Evolutionary conservation across 2,113 vertebrate species (phyloP), one percentile per base, ranked within the genome.

Genomic region (Campylorhamphus procurvoides): DNA sequence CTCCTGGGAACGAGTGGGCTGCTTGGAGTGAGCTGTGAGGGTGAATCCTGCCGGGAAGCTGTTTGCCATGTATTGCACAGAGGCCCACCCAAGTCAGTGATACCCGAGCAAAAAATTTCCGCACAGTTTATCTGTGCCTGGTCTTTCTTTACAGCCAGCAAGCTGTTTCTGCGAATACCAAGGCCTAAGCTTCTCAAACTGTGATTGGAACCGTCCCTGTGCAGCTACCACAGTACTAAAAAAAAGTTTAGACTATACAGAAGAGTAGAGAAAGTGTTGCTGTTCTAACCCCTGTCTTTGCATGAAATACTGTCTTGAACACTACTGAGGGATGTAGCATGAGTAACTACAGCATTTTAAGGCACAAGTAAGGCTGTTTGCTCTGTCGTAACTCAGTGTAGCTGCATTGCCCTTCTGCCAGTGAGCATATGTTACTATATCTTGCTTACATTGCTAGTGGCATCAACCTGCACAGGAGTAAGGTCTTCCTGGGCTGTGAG

Each of bases 391-490:
- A 31, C 53, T 66, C 1, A 0, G 23, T 28, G 23, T 77, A 49
- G 24, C 66, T 77, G 42, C 25, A 4, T 15, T 62, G 46, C 3
- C 1, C 18, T 59, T 25, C 37, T 78, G 46, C 56, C 40, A 40
- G 40, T 0, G 3, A 40, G 8, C 16, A 1, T 14, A 7, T 1
- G 0, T 49, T 76, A 40, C 40, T 80, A 0, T 42, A 4, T 55
- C 77, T 94, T 1, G 4, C 59, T 56, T 25, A 35, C 0, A 0
- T 81, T 66, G 22, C 37, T 33, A 10, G 40, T 53, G 86, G 46
- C 50, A 53, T 66, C 3, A 7, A 22, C 29, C 44, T 84, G 50
- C 5, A 2, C 40, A 13, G 67, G 23, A 53, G 4, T 64, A 29
- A 62, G 44, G 40, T 63, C 46, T 71, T 73, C 64, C 50, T 22